Conservation (phyloP, 2,113 vertebrate species). For the Thunnus thynnus region DNA sequence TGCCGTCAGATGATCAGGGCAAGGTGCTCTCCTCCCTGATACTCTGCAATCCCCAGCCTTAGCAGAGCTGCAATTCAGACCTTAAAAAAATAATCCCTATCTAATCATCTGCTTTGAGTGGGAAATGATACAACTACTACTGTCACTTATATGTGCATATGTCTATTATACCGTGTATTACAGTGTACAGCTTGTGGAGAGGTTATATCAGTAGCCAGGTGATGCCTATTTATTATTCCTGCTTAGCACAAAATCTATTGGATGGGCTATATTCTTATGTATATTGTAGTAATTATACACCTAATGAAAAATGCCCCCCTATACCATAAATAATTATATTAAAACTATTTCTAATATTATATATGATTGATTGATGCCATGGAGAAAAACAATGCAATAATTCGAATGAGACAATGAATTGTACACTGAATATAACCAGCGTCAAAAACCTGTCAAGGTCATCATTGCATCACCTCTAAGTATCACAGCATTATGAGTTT, state of each 20-base stretch:
- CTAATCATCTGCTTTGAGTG: not conserved
- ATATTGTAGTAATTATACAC: too few species aligned
- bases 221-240: not conserved
- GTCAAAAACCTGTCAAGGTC: not conserved
- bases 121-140: not conserved
- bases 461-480: not conserved
- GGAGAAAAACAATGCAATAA: too few species aligned
- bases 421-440: not conserved
- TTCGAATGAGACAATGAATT: too few species aligned
- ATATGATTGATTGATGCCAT: too few species aligned
- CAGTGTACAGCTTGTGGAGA: not conserved
- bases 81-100: not conserved
- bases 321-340: too few species aligned
- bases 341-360: too few species aligned
- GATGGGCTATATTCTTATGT: not conserved
- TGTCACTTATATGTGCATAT: not conserved
- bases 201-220: not conserved
- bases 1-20: slow-evolving; percentile 79
- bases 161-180: not conserved
- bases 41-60: slow-evolving; percentile 33
- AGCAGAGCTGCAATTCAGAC: slow-evolving; percentile 5
- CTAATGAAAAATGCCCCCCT: too few species aligned
- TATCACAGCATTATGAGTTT: not conserved
- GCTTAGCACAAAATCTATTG: not conserved
- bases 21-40: slow-evolving; percentile 68